Evolutionary conservation across 2,113 vertebrate species (phyloP).

Genomic region (Eclectus roratus): DNA sequence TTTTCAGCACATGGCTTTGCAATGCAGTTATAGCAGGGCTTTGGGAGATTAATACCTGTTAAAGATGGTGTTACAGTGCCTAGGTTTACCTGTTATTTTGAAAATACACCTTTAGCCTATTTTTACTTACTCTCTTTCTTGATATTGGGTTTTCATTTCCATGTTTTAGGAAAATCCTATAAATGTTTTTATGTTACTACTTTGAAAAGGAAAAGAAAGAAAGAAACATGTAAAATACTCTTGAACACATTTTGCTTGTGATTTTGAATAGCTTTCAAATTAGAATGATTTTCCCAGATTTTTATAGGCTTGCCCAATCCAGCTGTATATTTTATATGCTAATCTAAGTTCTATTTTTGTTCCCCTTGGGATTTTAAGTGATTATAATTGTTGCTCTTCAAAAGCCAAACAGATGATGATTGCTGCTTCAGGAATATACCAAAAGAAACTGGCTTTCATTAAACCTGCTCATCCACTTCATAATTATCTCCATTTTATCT

Average conservation of each 20-base stretch:
- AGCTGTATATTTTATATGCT: constrained; percentile 90
- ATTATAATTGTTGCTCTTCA: constrained; percentile 91
- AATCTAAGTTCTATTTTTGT: constrained; percentile 87
- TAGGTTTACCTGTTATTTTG: background rate
- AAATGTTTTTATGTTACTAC: constrained; percentile 64
- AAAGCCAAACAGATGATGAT: constrained; percentile 88
- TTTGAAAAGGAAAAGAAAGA: constrained; percentile 54
- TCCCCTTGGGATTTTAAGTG: constrained; percentile 85
- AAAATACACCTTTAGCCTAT: constrained; percentile 17
- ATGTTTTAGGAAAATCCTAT: constrained; percentile 75
- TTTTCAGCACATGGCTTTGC: background rate
- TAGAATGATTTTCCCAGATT: constrained; percentile 78
- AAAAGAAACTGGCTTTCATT: constrained; percentile 87
- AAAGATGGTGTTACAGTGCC: background rate
- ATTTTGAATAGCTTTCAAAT: constrained; percentile 82
- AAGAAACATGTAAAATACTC: constrained; percentile 75
- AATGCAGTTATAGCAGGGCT: background rate
- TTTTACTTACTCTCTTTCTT: constrained; percentile 33
- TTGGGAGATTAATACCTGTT: background rate
- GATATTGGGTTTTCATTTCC: constrained; percentile 34
- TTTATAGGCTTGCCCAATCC: constrained; percentile 82
- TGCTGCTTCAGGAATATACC: constrained; percentile 86
- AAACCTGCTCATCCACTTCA: constrained; percentile 86
- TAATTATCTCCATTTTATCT: constrained; percentile 85
- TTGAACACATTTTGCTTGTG: constrained; percentile 75